These are phyloP conservation scores for Caenorhabditis zanzibari DNA, from an alignment of 2,888 invertebrate genomes.

Conservation along the genomic window DNA sequence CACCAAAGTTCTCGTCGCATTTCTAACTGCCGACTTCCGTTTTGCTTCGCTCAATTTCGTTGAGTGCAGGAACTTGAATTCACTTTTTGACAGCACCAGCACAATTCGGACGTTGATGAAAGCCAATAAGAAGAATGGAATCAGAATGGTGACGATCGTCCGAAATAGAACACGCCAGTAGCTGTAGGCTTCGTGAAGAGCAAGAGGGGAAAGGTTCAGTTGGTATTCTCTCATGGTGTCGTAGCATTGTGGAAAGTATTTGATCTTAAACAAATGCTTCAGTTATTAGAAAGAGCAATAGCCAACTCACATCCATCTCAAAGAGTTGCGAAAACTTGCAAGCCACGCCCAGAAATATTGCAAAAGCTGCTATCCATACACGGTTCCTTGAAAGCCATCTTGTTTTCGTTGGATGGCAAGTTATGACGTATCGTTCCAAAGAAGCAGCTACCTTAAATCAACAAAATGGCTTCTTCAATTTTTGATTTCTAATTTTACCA, in stretches of 20 bases:
- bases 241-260: conserved; percentile 67
- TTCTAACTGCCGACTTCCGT: conserved; percentile 75
- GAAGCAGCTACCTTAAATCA: conserved; percentile 74
- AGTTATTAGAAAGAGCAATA: not conserved
- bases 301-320: conserved; percentile 72
- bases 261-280: conserved; percentile 69
- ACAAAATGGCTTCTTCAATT: not conserved
- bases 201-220: conserved; percentile 71
- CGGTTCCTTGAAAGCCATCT: conserved; percentile 72
- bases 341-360: conserved; percentile 76
- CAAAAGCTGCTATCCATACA: conserved; percentile 71
- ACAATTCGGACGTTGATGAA: conserved; percentile 79
- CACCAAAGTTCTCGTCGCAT: conserved; percentile 79
- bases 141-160: conserved; percentile 78
- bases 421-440: conserved; percentile 78
- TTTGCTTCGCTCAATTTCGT: conserved; percentile 74
- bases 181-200: conserved; percentile 68
- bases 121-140: conserved; percentile 78
- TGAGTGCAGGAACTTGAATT: conserved; percentile 70
- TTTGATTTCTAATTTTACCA: conserved; percentile 57
- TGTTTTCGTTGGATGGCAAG: conserved; percentile 67
- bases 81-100: conserved; percentile 65
- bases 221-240: conserved; percentile 78
- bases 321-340: conserved; percentile 76
- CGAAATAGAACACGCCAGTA: conserved; percentile 73